Conservation (phyloP, 2,888 invertebrate genomes). For the Epinotia ramella region DNA sequence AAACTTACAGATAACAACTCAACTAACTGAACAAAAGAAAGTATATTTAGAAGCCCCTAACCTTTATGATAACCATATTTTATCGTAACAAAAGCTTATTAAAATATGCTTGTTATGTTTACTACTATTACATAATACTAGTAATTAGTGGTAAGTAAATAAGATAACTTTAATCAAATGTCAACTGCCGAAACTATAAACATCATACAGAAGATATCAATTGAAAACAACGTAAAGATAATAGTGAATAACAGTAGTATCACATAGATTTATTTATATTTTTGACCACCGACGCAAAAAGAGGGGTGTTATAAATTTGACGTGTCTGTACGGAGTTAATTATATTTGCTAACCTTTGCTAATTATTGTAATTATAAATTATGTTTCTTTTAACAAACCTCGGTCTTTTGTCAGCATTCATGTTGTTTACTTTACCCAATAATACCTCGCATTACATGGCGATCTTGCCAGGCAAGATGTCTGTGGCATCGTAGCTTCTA, state of each 20-base stretch:
- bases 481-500: no score
- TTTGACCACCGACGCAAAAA: no score
- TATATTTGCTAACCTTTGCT: no score
- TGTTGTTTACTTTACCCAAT: no score
- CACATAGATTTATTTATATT: neutral
- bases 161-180: slow-evolving; percentile 20
- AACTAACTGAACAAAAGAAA: neutral
- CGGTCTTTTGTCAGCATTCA: neutral
- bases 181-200: slow-evolving; percentile 18
- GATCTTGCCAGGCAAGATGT: no score
- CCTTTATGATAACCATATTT: neutral
- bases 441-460: no score
- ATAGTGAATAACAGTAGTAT: neutral
- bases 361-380: no score
- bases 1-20: no score
- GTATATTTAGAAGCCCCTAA: neutral
- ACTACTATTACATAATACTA: slow-evolving; percentile 4
- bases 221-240: slow-evolving; percentile 18
- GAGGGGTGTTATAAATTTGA: no score
- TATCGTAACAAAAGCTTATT: neutral
- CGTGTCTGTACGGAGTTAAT: no score
- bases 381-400: no score
- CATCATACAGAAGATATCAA: slow-evolving; percentile 1
- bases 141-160: slow-evolving; percentile 16
- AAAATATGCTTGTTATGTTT: neutral